Evolutionary conservation across 2,113 vertebrate genomes (phyloP).

Genomic region (Sakesphorus luctuosus): DNA sequence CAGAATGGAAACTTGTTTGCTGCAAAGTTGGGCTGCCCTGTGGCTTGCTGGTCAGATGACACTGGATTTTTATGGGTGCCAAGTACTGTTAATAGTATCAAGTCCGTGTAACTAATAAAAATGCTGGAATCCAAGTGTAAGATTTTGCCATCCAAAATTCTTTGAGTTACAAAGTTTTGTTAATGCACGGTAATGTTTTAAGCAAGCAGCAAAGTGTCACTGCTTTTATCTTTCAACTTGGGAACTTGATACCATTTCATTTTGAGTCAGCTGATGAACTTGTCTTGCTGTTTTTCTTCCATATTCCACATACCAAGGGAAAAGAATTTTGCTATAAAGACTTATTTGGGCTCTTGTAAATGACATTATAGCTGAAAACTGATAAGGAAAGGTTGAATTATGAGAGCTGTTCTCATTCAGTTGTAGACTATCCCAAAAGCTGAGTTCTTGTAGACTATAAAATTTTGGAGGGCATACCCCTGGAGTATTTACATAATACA

Average conservation of each 20-base stretch:
- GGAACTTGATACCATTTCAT: neutral
- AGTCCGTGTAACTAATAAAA: neutral
- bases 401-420: neutral
- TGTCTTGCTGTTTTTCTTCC: neutral
- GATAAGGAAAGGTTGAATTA: neutral
- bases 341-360: neutral
- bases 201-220: neutral
- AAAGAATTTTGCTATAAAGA: neutral
- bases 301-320: neutral
- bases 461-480: neutral
- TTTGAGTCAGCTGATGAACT: neutral
- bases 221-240: neutral
- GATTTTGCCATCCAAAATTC: neutral
- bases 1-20: neutral
- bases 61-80: neutral
- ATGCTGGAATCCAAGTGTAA: neutral
- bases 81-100: neutral
- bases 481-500: neutral
- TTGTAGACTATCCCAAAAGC: neutral
- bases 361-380: neutral
- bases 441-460: neutral
- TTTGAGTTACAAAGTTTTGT: neutral
- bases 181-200: neutral
- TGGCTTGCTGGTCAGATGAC: neutral
- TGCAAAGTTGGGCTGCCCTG: accelerated